Base-by-base conservation (phyloP, 2,888 invertebrate species). In the Agriopis marginaria region DNA sequence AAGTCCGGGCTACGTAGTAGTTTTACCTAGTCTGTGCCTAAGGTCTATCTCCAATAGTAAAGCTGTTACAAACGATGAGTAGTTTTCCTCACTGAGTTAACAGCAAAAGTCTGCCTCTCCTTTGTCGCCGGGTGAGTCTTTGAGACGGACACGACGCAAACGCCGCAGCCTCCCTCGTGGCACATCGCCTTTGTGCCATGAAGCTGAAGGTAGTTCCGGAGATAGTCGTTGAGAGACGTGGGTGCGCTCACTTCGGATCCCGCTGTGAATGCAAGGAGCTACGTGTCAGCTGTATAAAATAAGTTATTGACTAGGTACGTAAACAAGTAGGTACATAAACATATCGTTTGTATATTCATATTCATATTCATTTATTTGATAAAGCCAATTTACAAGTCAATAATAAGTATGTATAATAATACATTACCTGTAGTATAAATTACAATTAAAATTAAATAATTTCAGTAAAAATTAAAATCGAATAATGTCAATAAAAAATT, bases 181-280 rank as follows among this genome's bases (percentile, higher is more conserved):
- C 96, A 97, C 96, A 96, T 96, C 23, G 89, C 91, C 82, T 97
- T 97, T 0, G 96, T 96, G 51, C 96, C 96, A 51, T 92, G 93
- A 0, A 96, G 87, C 56, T 95, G 92, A 0, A 95, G 91, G 74
- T 93, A 83, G 40, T 95, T 87, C 5, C 96, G 91, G 1, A 96
- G 90, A 81, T 95, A 97, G 45, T 94, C 92, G 73, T 96, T 96
- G 11, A 96, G 87, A 5, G 94, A 89, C 0, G 95, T 94, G 51
- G 81, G 88, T 0, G 86, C 79, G 61, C 84, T 89, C 4, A 95
- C 88, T 55, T 90, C 89, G 0, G 83, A 63, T 7, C 86, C 86
- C 42, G 81, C 87, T 87, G 77, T 44, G 60, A 66, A 70, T 42
- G 32, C 1, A 32, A 32, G 32, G 32, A 32, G 32, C 32, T 32